Base-by-base conservation (phyloP, 1,140 invertebrate species). In the Eciton burchellii region DNA sequence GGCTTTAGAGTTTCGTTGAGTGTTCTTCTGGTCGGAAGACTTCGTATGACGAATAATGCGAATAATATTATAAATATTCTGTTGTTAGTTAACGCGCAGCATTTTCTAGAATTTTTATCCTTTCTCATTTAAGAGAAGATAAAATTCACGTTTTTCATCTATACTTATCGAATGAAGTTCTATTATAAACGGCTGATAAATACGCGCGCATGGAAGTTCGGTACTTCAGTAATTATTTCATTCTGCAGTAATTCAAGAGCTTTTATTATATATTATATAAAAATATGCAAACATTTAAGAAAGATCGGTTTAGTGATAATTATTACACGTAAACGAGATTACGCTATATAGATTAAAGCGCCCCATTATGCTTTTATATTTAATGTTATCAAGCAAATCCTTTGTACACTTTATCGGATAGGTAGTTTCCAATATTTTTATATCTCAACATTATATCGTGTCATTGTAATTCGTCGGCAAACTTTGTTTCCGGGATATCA, bases 21-120 rank as follows among this genome's bases (percentile, higher is more conserved):
- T 70, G 57, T 71, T 87, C 65, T 29, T 57, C 43, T 12, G 47
- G 74, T 35, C n/a, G 81, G 45, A 49, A 35, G 82, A 81, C 71
- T 84, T 74, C 74, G 84, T 74, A 86, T 68, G 56, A 82, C 66
- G 71, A 57, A 83, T 84, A 87, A 74, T 70, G 62, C 66, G 49
- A 62, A n/a, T n/a, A 41, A 63, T 62, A 63, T 87, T 86, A 87
- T 87, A 87, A 87, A 87, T 87, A 87, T 81, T 87, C 85, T 81
- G 81, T 81, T 60, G 21, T 59, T 65, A 87, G 21, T 59, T 65
- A 87, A 70, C 43, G 49, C 56, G 68, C 29, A 54, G 26, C 26
- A 57, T 73, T 52, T 81, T n/a, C n/a, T n/a, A n/a, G n/a, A n/a
- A n/a, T n/a, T n/a, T n/a, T n/a, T n/a, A n/a, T n/a, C n/a, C n/a